These are phyloP conservation scores for Heliocidaris tuberculata DNA, from an alignment of 35 echinoderm and acorn worm species.

Conservation along the genomic window DNA sequence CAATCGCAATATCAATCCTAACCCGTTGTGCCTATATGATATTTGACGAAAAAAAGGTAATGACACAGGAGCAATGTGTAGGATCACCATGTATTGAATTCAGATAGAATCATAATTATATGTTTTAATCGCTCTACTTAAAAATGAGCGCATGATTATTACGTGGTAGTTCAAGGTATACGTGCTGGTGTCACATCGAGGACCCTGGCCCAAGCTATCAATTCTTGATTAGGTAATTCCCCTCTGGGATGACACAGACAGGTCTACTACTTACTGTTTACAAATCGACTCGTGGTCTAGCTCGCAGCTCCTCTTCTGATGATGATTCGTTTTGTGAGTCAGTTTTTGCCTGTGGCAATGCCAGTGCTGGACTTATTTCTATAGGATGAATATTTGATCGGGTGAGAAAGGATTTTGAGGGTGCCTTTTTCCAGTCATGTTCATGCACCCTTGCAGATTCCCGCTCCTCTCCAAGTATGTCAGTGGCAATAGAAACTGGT, in stretches of 20 bases:
- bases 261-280: constrained; percentile 11
- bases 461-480: too few species aligned
- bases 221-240: constrained; percentile 4
- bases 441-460: too few species aligned
- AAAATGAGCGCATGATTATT: neutral
- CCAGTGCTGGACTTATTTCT: neutral
- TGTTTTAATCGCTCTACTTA: neutral
- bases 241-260: neutral
- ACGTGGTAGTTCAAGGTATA: neutral
- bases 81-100: neutral
- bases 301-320: neutral
- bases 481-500: too few species aligned
- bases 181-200: neutral
- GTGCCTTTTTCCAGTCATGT: neutral
- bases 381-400: neutral
- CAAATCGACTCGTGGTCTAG: neutral
- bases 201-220: neutral
- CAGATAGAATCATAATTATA: neutral
- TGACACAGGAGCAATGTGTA: too few species aligned
- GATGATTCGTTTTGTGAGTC: neutral
- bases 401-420: neutral
- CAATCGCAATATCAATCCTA: too few species aligned
- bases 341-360: neutral
- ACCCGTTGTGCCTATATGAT: too few species aligned
- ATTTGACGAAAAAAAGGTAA: too few species aligned